Conservation (phyloP, 1,140 invertebrate species). For the Heliconius eleuchia region DNA sequence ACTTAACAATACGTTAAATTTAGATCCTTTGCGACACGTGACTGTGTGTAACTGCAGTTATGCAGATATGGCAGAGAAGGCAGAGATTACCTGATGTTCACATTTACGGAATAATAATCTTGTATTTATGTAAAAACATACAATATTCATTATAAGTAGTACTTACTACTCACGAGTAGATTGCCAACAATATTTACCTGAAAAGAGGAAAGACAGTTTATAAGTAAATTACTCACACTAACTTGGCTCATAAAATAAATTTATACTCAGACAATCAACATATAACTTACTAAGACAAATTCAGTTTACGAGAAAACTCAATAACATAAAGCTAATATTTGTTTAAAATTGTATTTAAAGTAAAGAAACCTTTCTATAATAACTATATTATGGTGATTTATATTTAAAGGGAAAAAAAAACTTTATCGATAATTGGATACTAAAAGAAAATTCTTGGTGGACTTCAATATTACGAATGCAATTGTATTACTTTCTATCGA, state of each 20-base stretch:
- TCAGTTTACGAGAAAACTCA: no score
- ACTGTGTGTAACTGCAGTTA: no score
- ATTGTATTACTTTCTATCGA: constrained; percentile 43
- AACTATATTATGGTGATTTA: background rate
- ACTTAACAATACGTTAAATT: no score
- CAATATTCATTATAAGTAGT: no score
- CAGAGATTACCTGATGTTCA: no score
- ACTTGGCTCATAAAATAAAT: background rate
- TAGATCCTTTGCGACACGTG: no score
- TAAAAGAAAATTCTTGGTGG: constrained; percentile 41
- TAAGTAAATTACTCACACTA: background rate
- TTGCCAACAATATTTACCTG: background rate
- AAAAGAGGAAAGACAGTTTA: background rate
- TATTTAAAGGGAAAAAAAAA: background rate
- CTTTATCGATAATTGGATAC: constrained; percentile 42
- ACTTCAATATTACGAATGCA: constrained; percentile 46
- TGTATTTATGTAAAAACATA: no score
- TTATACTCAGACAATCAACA: background rate
- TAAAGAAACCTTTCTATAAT: background rate
- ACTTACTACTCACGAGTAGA: background rate
- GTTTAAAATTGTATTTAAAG: background rate
- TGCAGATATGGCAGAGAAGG: no score
- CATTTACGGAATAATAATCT: no score
- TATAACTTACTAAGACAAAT: background rate
- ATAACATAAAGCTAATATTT: no score